Base-by-base conservation (phyloP, 2,888 invertebrate genomes). In the Leptinotarsa tumamoca region DNA sequence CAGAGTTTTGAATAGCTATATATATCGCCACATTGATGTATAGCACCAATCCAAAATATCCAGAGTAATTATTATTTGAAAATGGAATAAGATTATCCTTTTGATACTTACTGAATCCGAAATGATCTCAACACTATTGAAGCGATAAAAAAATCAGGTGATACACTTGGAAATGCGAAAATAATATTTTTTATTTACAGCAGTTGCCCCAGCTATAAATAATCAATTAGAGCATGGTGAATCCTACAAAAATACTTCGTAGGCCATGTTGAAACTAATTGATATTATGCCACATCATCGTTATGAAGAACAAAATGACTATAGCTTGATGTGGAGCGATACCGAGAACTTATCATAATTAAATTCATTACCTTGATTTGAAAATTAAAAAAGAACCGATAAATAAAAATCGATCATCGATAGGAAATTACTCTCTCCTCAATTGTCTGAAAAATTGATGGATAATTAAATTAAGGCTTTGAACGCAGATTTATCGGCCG, bases 391-490 rank as follows among this genome's bases (percentile, higher is more conserved):
- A 63, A 33, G 63, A 17, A n/a, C 63, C 43, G 5, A 63, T 27
- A n/a, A 63, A 43, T 63, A 33, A 63, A 63, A 63, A 63, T 63
- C 63, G 63, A 63, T 63, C 63, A 63, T 63, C 63, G 63, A 63
- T 63, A 63, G 63, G 63, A 43, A 33, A 63, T 63, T 43, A 15
- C n/a, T 43, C 43, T 33, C 63, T 43, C 33, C 18, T 63, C 63
- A 33, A 63, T 63, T 63, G 63, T 63, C 63, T 63, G 63, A 33
- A 63, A 63, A 58, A 63, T 63, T 63, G 27, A 63, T 63, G 63
- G 63, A 63, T 63, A 63, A 63, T 63, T 63, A 63, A 63, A 63
- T 63, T 63, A 63, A 43, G 63, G 63, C 43, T 63, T 33, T 63
- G 58, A 58, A 58, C 21, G 27, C 23, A 23, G 63, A n/a, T 61